Conservation (phyloP, 1,140 invertebrate genomes). For the Bombus waltoni region DNA sequence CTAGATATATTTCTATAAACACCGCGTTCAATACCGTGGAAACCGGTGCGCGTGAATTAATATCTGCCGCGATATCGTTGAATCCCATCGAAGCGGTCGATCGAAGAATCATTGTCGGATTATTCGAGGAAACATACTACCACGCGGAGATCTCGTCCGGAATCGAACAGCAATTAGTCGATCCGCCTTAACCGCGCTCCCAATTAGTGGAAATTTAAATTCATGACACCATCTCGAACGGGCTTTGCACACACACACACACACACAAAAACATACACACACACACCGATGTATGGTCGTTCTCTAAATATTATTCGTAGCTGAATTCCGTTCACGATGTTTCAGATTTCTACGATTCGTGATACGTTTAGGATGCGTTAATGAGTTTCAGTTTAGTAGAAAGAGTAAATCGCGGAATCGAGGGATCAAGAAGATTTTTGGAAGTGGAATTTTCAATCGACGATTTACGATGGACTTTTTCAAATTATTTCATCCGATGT, state of each 20-base stretch:
- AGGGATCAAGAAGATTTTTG: neutral
- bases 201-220: constrained; percentile 60
- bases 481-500: neutral
- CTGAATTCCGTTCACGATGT: constrained; percentile 37
- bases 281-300: neutral
- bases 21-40: neutral
- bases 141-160: constrained; percentile 8
- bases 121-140: constrained; percentile 38
- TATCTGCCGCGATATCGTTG: constrained; percentile 28
- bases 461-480: neutral
- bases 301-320: constrained; percentile 60
- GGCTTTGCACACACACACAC: neutral
- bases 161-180: constrained; percentile 46
- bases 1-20: constrained; percentile 33
- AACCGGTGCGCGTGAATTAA: constrained; percentile 25
- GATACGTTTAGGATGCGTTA: constrained; percentile 8
- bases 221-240: constrained; percentile 29
- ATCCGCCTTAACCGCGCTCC: constrained; percentile 22
- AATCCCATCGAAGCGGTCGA: constrained; percentile 7
- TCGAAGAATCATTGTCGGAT: constrained; percentile 52
- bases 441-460: no score
- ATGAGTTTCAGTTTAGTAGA: constrained; percentile 31
- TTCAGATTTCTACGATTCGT: constrained; percentile 27
- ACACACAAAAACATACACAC: neutral
- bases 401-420: constrained; percentile 5